Evolutionary conservation across 2,797 vertebrate genomes (phyloP).

Genomic region (Momotus momota): DNA sequence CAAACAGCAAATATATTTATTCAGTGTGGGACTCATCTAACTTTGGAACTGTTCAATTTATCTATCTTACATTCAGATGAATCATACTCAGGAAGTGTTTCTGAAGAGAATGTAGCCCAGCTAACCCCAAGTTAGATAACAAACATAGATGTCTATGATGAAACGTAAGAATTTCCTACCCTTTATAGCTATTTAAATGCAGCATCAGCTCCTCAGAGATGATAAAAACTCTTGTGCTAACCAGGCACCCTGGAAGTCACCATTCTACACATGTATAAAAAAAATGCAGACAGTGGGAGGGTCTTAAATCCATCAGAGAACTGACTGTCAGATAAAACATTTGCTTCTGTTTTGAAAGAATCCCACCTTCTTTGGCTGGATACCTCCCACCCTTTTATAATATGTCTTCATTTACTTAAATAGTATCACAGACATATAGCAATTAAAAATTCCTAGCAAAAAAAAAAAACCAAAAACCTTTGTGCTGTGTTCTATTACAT

Average conservation of each 20-base stretch:
- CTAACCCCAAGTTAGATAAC: background rate
- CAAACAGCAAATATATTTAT: background rate
- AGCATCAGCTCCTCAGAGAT: background rate
- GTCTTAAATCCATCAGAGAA: background rate
- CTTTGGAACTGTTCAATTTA: conserved; percentile 19
- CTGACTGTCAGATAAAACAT: background rate
- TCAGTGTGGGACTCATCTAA: background rate
- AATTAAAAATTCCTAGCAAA: background rate
- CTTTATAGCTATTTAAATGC: background rate
- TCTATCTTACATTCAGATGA: conserved; percentile 4
- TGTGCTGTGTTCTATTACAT: background rate
- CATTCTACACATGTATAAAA: background rate
- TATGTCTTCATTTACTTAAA: background rate
- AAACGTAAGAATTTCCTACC: background rate
- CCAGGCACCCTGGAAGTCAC: background rate
- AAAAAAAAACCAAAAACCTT: background rate
- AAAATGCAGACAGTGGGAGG: background rate
- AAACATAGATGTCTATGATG: background rate
- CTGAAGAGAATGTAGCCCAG: background rate
- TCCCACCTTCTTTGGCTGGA: background rate
- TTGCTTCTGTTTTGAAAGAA: background rate
- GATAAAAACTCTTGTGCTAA: background rate
- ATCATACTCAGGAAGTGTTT: conserved; percentile 17
- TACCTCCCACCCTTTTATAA: background rate
- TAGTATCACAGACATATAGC: background rate